Evolutionary conservation across 2,888 invertebrate species (phyloP), one percentile per base, ranked within the genome.

Genomic region (Shargacucullia verbasci): DNA sequence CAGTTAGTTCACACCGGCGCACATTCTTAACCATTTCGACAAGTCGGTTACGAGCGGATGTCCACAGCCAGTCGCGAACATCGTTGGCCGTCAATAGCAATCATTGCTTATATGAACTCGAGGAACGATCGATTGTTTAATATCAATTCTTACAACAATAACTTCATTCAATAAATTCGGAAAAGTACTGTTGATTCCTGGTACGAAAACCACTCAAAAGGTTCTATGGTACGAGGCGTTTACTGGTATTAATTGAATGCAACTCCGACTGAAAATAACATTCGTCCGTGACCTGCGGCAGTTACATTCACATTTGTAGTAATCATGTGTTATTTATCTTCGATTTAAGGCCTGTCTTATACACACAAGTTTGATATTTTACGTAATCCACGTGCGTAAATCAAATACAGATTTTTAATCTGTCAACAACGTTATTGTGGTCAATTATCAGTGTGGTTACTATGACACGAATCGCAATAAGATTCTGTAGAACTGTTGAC

Each of bases 21-120:
- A 80, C 82, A 83, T 83, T 91, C 88, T 88, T 90, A 90, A 89
- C 88, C 82, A 88, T 88, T 88, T 88, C 83, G 83, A 84, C 88
- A 85, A 85, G 84, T 83, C 83, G 73, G 75, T 76, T 81, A 70
- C 48, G 73, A 74, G 80, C 86, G 88, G 90, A 90, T 90, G 85
- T 85, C 81, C 79, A 82, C 79, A 77, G 76, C 65, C 62, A 66
- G 76, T 70, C 76, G 71, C 76, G 72, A 63, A 73, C 78, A 77
- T 76, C 75, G 67, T 58, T 64, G 71, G 60, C 70, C 74, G 76
- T 79, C 79, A 78, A 80, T 74, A 80, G 72, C 61, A 71, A 70
- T 61, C 54, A 70, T 67, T 70, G 73, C 63, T 73, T 60, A 59
- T 64, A 65, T 58, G 61, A 62, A 73, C 60, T 54, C 63, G 64